phyloP scores from a whole-genome alignment of 2,113 vertebrate genomes.

The Dinomys branickii region DNA sequence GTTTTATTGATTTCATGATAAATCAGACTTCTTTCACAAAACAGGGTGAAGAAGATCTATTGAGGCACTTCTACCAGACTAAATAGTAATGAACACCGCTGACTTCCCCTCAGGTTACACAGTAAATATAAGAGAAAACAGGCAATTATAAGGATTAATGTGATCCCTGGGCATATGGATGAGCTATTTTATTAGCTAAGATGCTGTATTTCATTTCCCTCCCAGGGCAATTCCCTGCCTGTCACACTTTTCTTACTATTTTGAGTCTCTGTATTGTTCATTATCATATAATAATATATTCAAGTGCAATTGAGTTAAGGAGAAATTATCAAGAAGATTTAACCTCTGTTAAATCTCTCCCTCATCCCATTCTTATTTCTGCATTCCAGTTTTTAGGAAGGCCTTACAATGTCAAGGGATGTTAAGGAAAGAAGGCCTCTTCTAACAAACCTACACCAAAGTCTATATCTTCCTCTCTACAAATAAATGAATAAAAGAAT shows the following conservation, averaged over 20 bases:
- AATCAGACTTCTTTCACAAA: not conserved
- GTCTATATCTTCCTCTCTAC: not conserved
- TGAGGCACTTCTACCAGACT: not conserved
- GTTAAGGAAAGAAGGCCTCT: not conserved
- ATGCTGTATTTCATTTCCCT: not conserved
- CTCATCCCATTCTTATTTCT: not conserved
- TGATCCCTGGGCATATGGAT: not conserved
- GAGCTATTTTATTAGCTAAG: not conserved
- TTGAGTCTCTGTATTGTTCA: not conserved
- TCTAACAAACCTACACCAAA: not conserved
- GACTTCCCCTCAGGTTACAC: not conserved
- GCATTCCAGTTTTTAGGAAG: not conserved
- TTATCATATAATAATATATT: conserved; percentile 17
- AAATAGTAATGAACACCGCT: not conserved
- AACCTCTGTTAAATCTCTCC: not conserved
- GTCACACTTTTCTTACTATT: not conserved
- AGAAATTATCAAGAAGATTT: not conserved
- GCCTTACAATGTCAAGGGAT: not conserved
- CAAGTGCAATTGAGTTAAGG: not conserved
- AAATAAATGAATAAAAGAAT: not conserved
- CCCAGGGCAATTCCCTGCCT: not conserved
- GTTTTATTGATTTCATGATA: not conserved
- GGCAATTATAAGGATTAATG: not conserved
- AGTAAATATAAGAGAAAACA: not conserved
- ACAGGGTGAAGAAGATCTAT: conserved; percentile 28